Evolutionary conservation across 2,113 vertebrate species (phyloP), one percentile per base, ranked within the genome.

Genomic region (Psephotus haematonotus): DNA sequence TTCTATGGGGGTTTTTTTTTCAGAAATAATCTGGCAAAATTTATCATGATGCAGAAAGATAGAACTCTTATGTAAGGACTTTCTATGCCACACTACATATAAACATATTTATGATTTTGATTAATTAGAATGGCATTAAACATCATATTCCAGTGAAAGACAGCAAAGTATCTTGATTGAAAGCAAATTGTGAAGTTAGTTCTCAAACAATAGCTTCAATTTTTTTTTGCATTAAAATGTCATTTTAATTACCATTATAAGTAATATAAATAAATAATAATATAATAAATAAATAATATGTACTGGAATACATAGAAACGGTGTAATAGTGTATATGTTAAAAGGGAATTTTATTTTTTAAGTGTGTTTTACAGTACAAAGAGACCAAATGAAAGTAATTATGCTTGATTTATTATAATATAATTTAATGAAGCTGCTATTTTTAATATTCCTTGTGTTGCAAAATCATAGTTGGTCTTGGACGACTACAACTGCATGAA

Each of bases 401-500:
- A n/a, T 20, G 17, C 50, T 81, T 35, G 7, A 53, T 85, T 81
- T 64, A 41, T 55, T 22, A 28, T 17, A 53, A 13, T 23, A 63
- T 35, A 59, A 74, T 60, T 60, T 10, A 53, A 41, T 29, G 5
- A 82, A 49, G 6, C 59, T 23, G 6, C 1, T 85, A 64, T 78
- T 78, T 79, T 79, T 46, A 70, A 37, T 64, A 70, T 29, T 31
- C 2, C 16, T 74, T 81, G 2, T 85, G 11, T 19, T 46, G 19
- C 64, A 39, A 53, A 94, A 50, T 49, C 10, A 27, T 62, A 15
- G 8, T 41, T 82, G 11, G 55, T 60, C 33, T 60, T 46, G 50
- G 23, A 77, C 5, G 7, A 41, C 4, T 52, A 12, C 0, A 1
- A 31, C 14, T 70, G 33, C 7, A 13, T 6, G 6, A 19, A 7